Percentiles rank a stretch among this genome's conserved stretches.
Conservation (phyloP, 2,888 invertebrate species). For the Metacarcinus magister region DNA sequence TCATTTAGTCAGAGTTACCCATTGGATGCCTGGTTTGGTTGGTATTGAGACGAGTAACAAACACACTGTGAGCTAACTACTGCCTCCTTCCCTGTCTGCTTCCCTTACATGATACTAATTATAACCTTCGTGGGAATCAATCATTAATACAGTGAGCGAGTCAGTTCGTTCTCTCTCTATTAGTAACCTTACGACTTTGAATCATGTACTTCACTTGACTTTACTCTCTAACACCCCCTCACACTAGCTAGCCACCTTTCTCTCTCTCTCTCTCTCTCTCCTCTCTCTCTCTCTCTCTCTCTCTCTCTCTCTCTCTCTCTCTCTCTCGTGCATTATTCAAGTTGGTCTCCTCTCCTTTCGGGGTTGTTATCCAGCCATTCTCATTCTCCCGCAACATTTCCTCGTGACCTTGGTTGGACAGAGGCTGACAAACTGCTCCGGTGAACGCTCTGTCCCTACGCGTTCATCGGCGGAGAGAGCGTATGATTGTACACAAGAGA, state of each 20-base stretch:
- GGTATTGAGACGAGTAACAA: constrained; percentile 14
- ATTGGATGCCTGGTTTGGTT: background rate
- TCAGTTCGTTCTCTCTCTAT: too few relatives aligned
- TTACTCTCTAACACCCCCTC: too few relatives aligned
- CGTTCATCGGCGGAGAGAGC: background rate
- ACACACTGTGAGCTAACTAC: too few relatives aligned
- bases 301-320: background rate
- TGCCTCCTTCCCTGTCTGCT: background rate
- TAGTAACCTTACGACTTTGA: too few relatives aligned
- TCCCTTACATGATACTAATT: background rate
- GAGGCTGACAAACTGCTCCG: background rate
- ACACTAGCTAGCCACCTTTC: too few relatives aligned
- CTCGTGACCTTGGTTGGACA: background rate
- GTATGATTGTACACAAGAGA: background rate
- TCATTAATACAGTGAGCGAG: too few relatives aligned
- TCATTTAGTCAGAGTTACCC: background rate
- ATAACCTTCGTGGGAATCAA: too few relatives aligned
- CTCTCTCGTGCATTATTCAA: background rate
- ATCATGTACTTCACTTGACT: too few relatives aligned
- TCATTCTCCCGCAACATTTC: background rate
- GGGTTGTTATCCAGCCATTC: background rate
- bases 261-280: too few relatives aligned
- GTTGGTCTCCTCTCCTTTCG: background rate
- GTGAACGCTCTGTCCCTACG: background rate
- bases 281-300: too few relatives aligned